phyloP scores from a whole-genome alignment of 2,797 vertebrate genomes.

The Macrochelys suwanniensis region DNA sequence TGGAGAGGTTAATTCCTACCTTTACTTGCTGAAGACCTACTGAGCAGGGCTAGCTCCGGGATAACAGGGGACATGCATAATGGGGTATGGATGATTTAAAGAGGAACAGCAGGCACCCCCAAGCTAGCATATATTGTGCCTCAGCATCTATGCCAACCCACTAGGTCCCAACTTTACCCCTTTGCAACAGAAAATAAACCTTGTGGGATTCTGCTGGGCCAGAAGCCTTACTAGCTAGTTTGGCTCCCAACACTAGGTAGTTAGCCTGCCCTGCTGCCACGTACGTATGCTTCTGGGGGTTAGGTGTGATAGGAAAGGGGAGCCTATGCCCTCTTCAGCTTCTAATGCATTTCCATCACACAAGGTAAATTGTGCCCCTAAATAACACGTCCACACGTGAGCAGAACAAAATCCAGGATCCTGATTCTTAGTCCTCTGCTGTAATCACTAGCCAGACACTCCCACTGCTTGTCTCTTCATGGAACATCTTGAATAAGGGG shows the following conservation, averaged over 20 bases:
- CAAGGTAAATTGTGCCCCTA: too few species aligned
- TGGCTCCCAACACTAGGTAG: not conserved
- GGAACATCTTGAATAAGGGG: not conserved
- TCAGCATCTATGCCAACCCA: not conserved
- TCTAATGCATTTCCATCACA: too few species aligned
- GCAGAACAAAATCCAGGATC: not conserved
- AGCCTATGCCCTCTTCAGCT: too few species aligned
- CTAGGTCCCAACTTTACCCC: too few species aligned
- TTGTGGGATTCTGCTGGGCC: not conserved
- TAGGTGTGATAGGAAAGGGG: not conserved
- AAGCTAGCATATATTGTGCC: not conserved
- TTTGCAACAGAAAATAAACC: not conserved
- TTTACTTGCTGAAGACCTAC: not conserved
- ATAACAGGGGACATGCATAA: not conserved
- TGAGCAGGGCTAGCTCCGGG: not conserved
- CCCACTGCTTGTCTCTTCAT: not conserved
- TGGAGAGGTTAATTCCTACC: not conserved
- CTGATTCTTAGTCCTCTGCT: not conserved
- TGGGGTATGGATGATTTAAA: not conserved
- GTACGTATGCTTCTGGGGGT: not conserved
- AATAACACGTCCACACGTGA: not conserved
- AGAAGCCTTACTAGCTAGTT: not conserved
- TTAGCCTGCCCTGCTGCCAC: not conserved
- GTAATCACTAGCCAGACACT: not conserved
- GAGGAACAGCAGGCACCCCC: not conserved